A percentile compares a stretch with the other conserved stretches of the same genome.
phyloP scores from a whole-genome alignment of 2,113 vertebrate species.

The Alethe diademata region DNA sequence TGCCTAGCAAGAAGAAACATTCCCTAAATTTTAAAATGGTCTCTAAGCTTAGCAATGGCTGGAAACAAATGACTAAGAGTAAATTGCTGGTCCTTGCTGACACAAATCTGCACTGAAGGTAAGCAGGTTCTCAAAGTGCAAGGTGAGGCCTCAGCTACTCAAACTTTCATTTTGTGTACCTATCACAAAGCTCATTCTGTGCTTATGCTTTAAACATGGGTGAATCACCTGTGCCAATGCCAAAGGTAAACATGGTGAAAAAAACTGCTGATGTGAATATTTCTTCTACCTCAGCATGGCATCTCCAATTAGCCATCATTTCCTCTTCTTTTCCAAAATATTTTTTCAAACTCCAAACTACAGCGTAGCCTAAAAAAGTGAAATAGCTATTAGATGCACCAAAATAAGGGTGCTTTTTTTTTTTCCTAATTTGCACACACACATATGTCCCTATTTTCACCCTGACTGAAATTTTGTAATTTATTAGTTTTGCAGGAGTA shows the following conservation, averaged over 20 bases:
- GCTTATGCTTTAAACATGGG: background rate
- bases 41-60: background rate
- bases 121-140: background rate
- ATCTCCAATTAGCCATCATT: background rate
- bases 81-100: background rate
- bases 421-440: background rate
- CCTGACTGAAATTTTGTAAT: background rate
- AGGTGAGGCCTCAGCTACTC: background rate
- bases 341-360: background rate
- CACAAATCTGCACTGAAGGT: background rate
- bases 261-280: background rate
- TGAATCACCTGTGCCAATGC: background rate
- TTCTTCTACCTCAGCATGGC: background rate
- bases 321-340: background rate
- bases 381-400: background rate
- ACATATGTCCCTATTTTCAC: fast-evolving
- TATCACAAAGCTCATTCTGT: background rate
- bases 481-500: background rate
- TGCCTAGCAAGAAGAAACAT: background rate
- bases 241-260: background rate
- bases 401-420: background rate
- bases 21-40: background rate
- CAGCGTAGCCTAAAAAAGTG: background rate
- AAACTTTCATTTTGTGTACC: background rate
- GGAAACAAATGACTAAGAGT: background rate